Evolutionary conservation across 2,888 invertebrate species (phyloP).

Genomic region (Pantelozetes paolii): DNA sequence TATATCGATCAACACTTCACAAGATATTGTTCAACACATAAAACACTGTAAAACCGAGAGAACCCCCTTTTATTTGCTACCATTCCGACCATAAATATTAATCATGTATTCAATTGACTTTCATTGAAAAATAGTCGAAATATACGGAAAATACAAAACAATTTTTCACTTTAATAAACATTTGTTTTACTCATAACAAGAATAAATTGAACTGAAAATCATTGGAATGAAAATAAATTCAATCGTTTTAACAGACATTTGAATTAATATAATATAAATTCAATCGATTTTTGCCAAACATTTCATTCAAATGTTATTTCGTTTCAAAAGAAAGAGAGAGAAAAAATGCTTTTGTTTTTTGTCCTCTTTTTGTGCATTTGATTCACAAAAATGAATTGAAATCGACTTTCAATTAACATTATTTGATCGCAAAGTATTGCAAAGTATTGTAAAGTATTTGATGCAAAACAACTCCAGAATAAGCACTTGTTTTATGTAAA

Average conservation of each 20-base stretch:
- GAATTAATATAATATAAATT: no score
- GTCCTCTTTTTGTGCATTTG: no score
- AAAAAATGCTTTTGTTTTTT: no score
- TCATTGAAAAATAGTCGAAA: neutral
- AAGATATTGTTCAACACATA: neutral
- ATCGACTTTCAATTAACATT: neutral
- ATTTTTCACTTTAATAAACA: neutral
- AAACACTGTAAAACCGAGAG: neutral
- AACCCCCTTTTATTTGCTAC: neutral
- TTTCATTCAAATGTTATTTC: no score
- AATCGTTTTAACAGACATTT: no score
- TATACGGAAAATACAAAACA: neutral
- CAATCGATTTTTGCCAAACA: no score
- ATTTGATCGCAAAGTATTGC: neutral
- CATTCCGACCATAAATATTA: slow-evolving; percentile 5
- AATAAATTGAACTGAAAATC: no score
- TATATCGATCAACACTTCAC: neutral
- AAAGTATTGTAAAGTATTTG: no score
- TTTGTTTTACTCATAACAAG: no score
- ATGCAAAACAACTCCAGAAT: neutral
- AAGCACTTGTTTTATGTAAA: neutral
- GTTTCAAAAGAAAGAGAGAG: no score
- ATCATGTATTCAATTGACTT: neutral
- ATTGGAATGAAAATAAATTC: no score
- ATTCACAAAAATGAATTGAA: neutral